phyloP scores from a whole-genome alignment of 2,888 invertebrate species.

The Euproctis similis region DNA sequence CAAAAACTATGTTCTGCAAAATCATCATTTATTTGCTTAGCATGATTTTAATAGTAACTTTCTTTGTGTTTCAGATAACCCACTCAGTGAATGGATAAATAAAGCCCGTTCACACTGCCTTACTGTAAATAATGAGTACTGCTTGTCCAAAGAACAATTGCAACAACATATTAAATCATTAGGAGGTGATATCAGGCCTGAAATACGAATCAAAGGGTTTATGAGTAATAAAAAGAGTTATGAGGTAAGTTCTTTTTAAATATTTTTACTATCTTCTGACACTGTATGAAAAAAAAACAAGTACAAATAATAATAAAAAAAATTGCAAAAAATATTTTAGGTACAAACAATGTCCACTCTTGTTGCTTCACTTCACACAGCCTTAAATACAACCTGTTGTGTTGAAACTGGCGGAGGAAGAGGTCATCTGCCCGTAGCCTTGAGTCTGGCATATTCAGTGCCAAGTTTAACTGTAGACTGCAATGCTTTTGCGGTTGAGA shows the following conservation, averaged over 20 bases:
- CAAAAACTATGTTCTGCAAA: not conserved
- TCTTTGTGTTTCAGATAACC: conserved; percentile 31
- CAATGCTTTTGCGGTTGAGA: conserved; percentile 53
- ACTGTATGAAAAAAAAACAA: too few relatives aligned
- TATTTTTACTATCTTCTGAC: too few relatives aligned
- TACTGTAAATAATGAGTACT: conserved; percentile 48
- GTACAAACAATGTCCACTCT: conserved; percentile 79
- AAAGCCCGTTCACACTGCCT: conserved; percentile 39
- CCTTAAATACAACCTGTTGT: conserved; percentile 83
- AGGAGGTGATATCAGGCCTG: conserved; percentile 42
- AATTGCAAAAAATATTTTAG: conserved; percentile 31
- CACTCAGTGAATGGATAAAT: conserved; percentile 41
- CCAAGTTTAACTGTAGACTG: conserved; percentile 90
- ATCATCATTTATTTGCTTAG: too few relatives aligned
- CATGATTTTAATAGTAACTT: too few relatives aligned
- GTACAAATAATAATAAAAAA: too few relatives aligned
- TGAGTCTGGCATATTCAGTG: conserved; percentile 81
- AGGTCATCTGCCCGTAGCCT: conserved; percentile 86
- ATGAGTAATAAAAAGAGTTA: conserved; percentile 89
- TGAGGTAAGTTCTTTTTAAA: conserved; percentile 81
- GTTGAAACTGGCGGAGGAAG: conserved; percentile 94
- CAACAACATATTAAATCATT: conserved; percentile 42
- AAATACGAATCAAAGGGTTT: conserved; percentile 77
- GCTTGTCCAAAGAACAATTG: conserved; percentile 55
- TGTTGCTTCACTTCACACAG: conserved; percentile 71